A percentile compares a stretch with the other conserved stretches of the same genome.
Conservation (phyloP, 2,797 vertebrate species). For the Gambusia yucatana region DNA sequence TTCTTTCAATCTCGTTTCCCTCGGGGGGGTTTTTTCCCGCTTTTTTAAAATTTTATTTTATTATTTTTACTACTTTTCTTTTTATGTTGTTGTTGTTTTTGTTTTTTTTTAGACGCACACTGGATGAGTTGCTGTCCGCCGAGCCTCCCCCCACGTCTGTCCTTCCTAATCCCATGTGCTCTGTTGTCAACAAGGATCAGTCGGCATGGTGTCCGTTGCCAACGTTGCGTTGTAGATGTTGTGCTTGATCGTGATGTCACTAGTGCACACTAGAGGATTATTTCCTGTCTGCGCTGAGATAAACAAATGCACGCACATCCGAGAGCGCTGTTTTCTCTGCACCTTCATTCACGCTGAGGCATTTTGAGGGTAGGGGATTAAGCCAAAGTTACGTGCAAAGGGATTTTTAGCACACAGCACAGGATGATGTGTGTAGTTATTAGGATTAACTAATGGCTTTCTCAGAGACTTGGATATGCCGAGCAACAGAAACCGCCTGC, state of each 20-base stretch:
- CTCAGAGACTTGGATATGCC: slow-evolving; percentile 20
- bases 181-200: slow-evolving; percentile 51
- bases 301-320: slow-evolving; percentile 24
- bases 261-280: slow-evolving; percentile 47
- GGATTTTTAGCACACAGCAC: slow-evolving; percentile 40
- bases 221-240: slow-evolving; percentile 20
- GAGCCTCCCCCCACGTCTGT: slow-evolving; percentile 37
- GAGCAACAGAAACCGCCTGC: slow-evolving; percentile 6
- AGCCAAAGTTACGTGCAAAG: slow-evolving; percentile 29
- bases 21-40: slow-evolving; percentile 14
- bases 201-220: slow-evolving; percentile 31
- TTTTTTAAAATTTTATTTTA: neutral
- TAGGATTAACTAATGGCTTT: slow-evolving; percentile 53
- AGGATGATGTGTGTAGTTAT: slow-evolving; percentile 33
- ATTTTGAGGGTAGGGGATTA: slow-evolving; percentile 52
- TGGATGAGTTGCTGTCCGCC: slow-evolving; percentile 43
- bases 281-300: slow-evolving; percentile 43
- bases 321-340: slow-evolving; percentile 8
- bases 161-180: slow-evolving; percentile 44
- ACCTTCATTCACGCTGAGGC: slow-evolving; percentile 30
- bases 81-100: no score
- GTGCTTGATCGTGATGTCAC: slow-evolving; percentile 51
- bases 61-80: neutral
- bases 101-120: slow-evolving; percentile 3
- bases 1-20: slow-evolving; percentile 8